These are phyloP conservation scores for Oncorhynchus nerka DNA, from an alignment of 2,113 vertebrate genomes.

Conservation along the genomic window DNA sequence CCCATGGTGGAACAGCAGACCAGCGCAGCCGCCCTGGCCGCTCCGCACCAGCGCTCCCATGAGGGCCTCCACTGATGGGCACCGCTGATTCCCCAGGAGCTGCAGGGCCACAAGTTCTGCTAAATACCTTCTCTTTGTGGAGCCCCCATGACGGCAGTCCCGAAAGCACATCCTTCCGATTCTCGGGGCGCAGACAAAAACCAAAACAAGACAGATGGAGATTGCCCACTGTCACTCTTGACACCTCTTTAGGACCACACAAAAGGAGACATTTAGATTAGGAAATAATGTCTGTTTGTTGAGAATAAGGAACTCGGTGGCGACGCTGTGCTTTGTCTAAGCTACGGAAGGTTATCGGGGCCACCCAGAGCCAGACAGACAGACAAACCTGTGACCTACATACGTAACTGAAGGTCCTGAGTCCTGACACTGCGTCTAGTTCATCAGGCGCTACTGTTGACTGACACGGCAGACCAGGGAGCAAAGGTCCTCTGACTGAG, in stretches of 20 bases:
- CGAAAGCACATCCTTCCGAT: constrained; percentile 28
- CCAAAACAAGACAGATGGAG: constrained; percentile 14
- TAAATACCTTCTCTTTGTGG: constrained; percentile 34
- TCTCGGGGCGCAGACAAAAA: constrained; percentile 19
- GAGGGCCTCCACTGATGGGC: constrained; percentile 39
- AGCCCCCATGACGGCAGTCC: constrained; percentile 26
- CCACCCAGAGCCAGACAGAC: constrained; percentile 3
- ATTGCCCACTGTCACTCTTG: constrained; percentile 1
- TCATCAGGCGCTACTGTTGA: too few species aligned
- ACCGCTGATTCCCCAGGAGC: constrained; percentile 22
- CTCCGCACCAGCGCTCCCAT: constrained; percentile 42
- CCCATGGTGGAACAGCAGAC: constrained; percentile 5
- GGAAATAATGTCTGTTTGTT: neutral
- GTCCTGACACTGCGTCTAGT: too few species aligned
- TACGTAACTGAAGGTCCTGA: too few species aligned
- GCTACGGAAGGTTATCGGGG: neutral
- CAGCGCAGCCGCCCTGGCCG: constrained; percentile 17
- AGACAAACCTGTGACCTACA: neutral
- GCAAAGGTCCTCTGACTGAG: too few species aligned
- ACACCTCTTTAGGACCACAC: constrained; percentile 17
- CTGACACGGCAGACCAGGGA: too few species aligned
- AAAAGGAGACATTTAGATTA: constrained; percentile 13
- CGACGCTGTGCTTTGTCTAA: neutral
- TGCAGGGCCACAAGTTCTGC: constrained; percentile 35
- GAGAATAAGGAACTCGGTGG: neutral